Evolutionary conservation across 2,888 invertebrate genomes (phyloP).

Genomic region (Yponomeuta sedellus): DNA sequence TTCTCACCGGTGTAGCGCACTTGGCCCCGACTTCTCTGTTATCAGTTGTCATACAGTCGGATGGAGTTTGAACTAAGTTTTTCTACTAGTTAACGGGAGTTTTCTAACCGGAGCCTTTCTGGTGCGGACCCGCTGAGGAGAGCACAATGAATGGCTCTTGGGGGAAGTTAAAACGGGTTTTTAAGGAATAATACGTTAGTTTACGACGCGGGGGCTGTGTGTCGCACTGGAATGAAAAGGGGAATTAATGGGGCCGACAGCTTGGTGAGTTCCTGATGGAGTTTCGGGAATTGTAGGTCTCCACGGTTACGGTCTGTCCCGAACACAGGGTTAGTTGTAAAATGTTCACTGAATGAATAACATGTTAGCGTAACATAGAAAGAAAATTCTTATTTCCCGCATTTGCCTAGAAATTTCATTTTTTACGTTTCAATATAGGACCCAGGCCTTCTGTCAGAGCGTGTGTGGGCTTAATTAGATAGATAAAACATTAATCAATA

Average conservation of each 20-base stretch:
- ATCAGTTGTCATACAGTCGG: conserved; percentile 66
- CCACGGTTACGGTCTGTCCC: background rate
- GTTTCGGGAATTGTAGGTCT: background rate
- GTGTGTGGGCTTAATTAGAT: too few relatives aligned
- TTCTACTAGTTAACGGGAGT: conserved; percentile 32
- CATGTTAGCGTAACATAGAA: too few relatives aligned
- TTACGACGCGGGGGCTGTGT: background rate
- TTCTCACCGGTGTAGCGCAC: conserved; percentile 19
- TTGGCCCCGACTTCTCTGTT: conserved; percentile 31
- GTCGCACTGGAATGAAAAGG: conserved; percentile 2
- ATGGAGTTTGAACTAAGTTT: conserved; percentile 52
- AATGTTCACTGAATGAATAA: too few relatives aligned
- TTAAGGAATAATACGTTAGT: conserved; percentile 5
- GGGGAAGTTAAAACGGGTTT: background rate
- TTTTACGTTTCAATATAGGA: too few relatives aligned
- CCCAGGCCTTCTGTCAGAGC: too few relatives aligned
- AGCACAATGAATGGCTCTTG: conserved; percentile 10
- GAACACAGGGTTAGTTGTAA: too few relatives aligned
- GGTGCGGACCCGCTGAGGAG: conserved; percentile 8
- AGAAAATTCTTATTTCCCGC: too few relatives aligned
- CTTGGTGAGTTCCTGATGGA: background rate
- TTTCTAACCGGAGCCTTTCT: conserved; percentile 7
- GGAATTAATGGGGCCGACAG: background rate
- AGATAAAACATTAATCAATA: too few relatives aligned
- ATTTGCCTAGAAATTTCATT: too few relatives aligned